phyloP scores from a whole-genome alignment of 2,888 invertebrate species.

The Macrophya alboannulata region DNA sequence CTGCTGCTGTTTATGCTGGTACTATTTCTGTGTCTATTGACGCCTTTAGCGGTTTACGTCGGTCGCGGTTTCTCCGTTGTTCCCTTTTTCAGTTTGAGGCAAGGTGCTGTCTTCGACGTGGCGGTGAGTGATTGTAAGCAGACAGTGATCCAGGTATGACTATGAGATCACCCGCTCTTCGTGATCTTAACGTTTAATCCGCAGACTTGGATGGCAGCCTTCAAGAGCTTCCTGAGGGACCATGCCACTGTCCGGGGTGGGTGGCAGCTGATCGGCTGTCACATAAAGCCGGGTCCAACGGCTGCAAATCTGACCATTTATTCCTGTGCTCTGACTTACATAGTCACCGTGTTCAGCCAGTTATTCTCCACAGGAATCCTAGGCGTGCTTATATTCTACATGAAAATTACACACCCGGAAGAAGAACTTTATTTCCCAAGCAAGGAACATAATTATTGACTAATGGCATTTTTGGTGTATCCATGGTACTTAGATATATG shows the following conservation, averaged over 20 bases:
- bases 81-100: conserved; percentile 14
- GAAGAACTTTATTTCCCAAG: conserved; percentile 41
- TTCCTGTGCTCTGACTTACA: conserved; percentile 15
- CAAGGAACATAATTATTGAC: neutral
- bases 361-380: conserved; percentile 39
- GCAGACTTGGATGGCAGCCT: conserved; percentile 30
- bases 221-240: conserved; percentile 23
- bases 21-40: conserved; percentile 31
- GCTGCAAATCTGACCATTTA: conserved; percentile 39
- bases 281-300: conserved; percentile 25
- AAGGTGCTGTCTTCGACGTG: neutral
- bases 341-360: conserved; percentile 20
- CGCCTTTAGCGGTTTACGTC: neutral
- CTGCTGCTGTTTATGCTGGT: conserved; percentile 14
- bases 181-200: neutral
- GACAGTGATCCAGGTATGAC: neutral
- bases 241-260: conserved; percentile 30
- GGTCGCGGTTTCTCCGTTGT: conserved; percentile 9
- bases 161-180: neutral
- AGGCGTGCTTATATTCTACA: conserved; percentile 18
- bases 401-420: conserved; percentile 21
- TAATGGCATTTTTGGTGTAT: neutral
- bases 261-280: conserved; percentile 37
- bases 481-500: neutral
- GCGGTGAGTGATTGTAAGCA: neutral